Evolutionary conservation across 2,797 vertebrate genomes (phyloP), one percentile per base, ranked within the genome.

Genomic region (Acanthurus lineatus): DNA sequence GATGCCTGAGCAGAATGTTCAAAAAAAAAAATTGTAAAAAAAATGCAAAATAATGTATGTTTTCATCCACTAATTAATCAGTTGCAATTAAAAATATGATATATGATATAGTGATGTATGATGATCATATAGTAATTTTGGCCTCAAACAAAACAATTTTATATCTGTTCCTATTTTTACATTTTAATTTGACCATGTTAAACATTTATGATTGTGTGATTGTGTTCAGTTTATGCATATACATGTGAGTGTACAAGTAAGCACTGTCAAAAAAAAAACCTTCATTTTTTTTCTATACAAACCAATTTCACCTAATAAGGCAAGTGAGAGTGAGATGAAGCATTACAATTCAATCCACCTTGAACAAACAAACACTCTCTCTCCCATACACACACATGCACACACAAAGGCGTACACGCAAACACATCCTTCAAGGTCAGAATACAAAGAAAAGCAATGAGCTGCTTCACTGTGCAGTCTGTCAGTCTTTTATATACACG

Each of bases 391-490:
- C 44, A 67, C n/a, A 72, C 51, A 72, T 28, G 47, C 52, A 48
- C 40, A 16, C 51, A 54, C 38, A 38, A 9, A 14, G 62, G 61
- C 0, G n/a, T 14, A 52, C 14, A 4, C 54, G 66, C 53, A 73
- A 35, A 83, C 48, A 77, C 44, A 49, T 58, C 59, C 53, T 35
- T 76, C 83, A 83, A 86, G 79, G 82, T 83, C 81, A 83, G 22
- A 63, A 84, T 72, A 59, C 64, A 74, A 81, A 79, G 61, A 25
- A 40, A 65, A 59, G 69, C 84, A 76, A 75, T 84, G 75, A 83
- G 69, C 60, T 67, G 56, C 83, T 75, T 81, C 81, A 54, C 60
- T 45, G 32, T 38, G 16, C 81, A 84, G 81, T 90, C 84, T 73
- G 75, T 82, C 73, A 53, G 62, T 51, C 48, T 66, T 15, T 19